Base-by-base conservation (phyloP, 2,888 invertebrate genomes). In the Rambutsinella grinnellia region DNA sequence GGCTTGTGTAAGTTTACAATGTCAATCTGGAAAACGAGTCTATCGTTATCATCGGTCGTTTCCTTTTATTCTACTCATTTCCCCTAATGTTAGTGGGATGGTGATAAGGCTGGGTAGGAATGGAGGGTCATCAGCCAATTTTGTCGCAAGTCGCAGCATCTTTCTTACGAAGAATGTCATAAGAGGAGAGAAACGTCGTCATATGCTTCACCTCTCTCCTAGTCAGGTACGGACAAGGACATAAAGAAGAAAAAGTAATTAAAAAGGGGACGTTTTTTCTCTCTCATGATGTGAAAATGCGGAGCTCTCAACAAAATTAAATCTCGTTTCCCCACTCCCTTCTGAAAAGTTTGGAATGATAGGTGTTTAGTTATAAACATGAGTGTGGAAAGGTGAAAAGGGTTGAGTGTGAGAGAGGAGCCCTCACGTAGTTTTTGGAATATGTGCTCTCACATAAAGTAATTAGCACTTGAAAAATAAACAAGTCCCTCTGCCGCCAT, bases 381-480 rank as follows among this genome's bases (percentile, higher is more conserved):
- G 36, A 36, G 36, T 36, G 36, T 36, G 36, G n/a, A n/a, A 36
- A 36, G 36, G 36, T 36, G 36, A 36, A 36, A 36, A 36, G 36
- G 6, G 5, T 36, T 36, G 6, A 36, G 36, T 36, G 36, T 36
- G 6, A 36, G 5, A 36, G n/a, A n/a, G n/a, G n/a, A n/a, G 36
- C 13, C 36, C 13, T 13, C 36, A 8, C 36, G 5, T 36, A 36
- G 36, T 5, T 36, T 36, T 5, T 36, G 36, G 36, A 36, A 36
- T 36, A 36, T 36, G 36, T 36, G 36, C 36, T 36, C 19, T 8
- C 21, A 54, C 54, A 21, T 28, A 28, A 56, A 63, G 70, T 71
- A 71, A 71, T 71, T 71, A 71, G 62, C 63, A 62, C 57, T 63
- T 8, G 57, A 61, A 56, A 63, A 57, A 54, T 26, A 71, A 71